A percentile compares a stretch with the other conserved stretches of the same genome.
phyloP scores from a whole-genome alignment of 2,888 invertebrate genomes.

The Parnassius glacialis region DNA sequence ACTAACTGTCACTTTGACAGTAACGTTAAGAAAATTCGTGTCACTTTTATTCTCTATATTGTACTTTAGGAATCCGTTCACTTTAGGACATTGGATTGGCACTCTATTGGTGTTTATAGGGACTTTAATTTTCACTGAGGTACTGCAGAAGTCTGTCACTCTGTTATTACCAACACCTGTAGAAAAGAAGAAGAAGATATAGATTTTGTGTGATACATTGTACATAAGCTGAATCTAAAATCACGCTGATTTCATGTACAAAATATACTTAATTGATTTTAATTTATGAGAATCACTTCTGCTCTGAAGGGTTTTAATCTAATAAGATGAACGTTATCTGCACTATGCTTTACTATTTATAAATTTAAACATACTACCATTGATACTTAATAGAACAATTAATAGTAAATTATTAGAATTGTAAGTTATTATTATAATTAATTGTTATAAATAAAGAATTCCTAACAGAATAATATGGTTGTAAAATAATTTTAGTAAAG shows the following conservation, averaged over 20 bases:
- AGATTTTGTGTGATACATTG: constrained; percentile 24
- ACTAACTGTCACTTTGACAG: constrained; percentile 95
- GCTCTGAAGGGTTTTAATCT: neutral
- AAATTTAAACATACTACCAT: too few species aligned
- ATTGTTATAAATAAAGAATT: neutral
- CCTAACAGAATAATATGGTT: neutral
- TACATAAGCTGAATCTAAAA: neutral
- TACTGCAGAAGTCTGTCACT: constrained; percentile 77
- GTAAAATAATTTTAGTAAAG: neutral
- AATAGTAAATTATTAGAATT: too few species aligned
- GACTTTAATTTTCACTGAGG: constrained; percentile 94
- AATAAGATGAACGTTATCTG: too few species aligned
- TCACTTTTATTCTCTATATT: constrained; percentile 97
- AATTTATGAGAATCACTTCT: neutral
- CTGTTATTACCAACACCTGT: constrained; percentile 50
- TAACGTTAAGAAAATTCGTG: constrained; percentile 97
- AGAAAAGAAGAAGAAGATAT: constrained; percentile 58
- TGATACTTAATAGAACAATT: too few species aligned
- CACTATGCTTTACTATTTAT: too few species aligned
- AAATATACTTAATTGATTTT: neutral
- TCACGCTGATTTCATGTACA: constrained; percentile 8
- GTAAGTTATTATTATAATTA: too few species aligned
- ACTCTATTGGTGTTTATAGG: constrained; percentile 95
- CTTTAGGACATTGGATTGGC: constrained; percentile 94
- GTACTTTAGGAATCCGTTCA: constrained; percentile 97